Evolutionary conservation across 2,888 invertebrate species (phyloP).

Genomic region (Oscheius sp.): DNA sequence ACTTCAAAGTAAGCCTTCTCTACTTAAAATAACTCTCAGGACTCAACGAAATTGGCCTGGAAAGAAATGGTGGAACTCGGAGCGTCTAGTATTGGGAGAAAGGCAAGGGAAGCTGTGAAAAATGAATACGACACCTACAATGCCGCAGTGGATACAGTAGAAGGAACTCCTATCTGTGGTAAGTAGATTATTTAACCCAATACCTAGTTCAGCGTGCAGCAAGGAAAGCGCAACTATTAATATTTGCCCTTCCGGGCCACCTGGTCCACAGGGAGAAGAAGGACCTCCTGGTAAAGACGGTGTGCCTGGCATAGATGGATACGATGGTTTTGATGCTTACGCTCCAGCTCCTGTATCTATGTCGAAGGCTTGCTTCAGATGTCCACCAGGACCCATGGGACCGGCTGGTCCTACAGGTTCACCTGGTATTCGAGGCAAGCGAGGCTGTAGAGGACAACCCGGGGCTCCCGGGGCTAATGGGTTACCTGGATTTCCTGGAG

Average conservation of each 20-base stretch:
- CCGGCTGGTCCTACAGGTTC: conserved; percentile 34
- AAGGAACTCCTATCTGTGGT: not conserved
- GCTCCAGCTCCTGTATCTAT: conserved; percentile 10
- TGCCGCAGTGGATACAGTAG: not conserved
- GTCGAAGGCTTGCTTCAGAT: conserved; percentile 40
- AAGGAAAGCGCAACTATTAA: not conserved
- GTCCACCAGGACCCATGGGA: conserved; percentile 45
- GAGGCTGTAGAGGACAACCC: conserved; percentile 40
- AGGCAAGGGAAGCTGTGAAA: not conserved
- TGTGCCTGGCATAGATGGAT: conserved; percentile 41
- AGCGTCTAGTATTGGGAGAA: not conserved
- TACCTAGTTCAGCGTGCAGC: not conserved
- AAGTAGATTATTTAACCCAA: not conserved
- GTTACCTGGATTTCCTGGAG: conserved; percentile 38
- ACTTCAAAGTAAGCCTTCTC: not conserved
- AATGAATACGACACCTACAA: not conserved
- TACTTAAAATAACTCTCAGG: not conserved
- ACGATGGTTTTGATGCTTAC: conserved; percentile 46
- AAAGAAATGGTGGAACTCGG: conserved; percentile 1
- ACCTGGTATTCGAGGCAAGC: conserved; percentile 33
- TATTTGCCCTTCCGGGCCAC: conserved; percentile 34
- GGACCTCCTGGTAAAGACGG: conserved; percentile 46
- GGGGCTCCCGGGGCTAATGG: conserved; percentile 44
- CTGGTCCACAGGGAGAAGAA: conserved; percentile 40
- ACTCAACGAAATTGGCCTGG: not conserved